Conservation (phyloP, 1,140 invertebrate genomes). For the Drosophila littoralis region DNA sequence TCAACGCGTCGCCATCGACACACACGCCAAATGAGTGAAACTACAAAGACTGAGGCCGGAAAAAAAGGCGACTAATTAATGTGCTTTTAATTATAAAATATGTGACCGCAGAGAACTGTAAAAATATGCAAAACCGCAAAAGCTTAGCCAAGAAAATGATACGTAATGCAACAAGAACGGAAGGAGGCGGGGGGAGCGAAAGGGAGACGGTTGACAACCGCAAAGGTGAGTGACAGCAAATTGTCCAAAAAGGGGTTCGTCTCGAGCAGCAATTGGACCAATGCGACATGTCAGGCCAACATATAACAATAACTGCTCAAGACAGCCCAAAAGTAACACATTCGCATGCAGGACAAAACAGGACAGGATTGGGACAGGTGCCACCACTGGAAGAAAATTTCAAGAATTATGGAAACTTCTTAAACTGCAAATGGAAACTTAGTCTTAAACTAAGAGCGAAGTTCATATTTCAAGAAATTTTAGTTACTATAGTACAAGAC, state of each 20-base stretch:
- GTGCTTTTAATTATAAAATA: slow-evolving; percentile 77
- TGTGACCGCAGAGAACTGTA: slow-evolving; percentile 39
- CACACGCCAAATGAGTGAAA: slow-evolving; percentile 31
- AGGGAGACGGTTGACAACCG: slow-evolving; percentile 39
- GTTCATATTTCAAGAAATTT: no score
- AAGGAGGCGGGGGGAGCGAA: neutral
- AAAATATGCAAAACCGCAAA: slow-evolving; percentile 56
- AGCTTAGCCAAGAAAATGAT: slow-evolving; percentile 61
- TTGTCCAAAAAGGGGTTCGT: slow-evolving; percentile 42
- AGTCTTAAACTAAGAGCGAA: no score
- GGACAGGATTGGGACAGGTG: slow-evolving; percentile 19
- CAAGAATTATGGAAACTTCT: neutral
- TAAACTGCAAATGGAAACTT: no score
- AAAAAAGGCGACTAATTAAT: slow-evolving; percentile 68
- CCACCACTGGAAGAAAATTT: neutral
- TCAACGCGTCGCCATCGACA: slow-evolving; percentile 78
- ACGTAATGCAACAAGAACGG: neutral
- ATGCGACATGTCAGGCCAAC: slow-evolving; percentile 69
- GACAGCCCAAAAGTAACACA: slow-evolving; percentile 82
- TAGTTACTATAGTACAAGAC: no score
- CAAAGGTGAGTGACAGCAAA: slow-evolving; percentile 65
- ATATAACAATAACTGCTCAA: slow-evolving; percentile 81
- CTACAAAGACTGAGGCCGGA: slow-evolving; percentile 59
- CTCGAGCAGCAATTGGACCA: slow-evolving; percentile 26
- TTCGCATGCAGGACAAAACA: slow-evolving; percentile 31